Evolutionary conservation across 2,888 invertebrate genomes (phyloP).

Genomic region (Penaeus monodon): DNA sequence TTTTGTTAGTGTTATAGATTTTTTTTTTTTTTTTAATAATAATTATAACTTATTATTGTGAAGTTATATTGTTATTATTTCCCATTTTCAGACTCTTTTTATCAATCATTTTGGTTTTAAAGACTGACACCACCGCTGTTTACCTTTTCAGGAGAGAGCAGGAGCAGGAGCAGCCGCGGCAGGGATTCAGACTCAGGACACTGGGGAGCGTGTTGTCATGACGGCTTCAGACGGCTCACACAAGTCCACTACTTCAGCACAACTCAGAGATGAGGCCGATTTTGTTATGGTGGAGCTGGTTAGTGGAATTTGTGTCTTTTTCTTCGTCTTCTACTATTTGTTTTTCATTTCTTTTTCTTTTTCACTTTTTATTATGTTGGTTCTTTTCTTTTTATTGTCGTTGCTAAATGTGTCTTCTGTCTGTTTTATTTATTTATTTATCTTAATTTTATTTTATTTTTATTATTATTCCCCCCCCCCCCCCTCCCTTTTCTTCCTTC

Average conservation of each 20-base stretch:
- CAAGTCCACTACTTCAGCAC: constrained; percentile 51
- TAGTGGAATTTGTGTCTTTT: constrained; percentile 69
- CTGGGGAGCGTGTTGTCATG: constrained; percentile 36
- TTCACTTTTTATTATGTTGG: neutral
- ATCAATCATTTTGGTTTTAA: no score
- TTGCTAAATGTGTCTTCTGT: neutral
- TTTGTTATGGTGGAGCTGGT: constrained; percentile 82
- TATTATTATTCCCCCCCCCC: no score
- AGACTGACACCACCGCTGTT: no score
- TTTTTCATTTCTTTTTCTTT: neutral
- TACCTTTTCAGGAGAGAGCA: constrained; percentile 28
- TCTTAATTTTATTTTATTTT: no score
- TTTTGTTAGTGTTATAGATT: no score
- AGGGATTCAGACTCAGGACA: constrained; percentile 10
- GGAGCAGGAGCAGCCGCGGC: constrained; percentile 11
- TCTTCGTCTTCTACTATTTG: no score
- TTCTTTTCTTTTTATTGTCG: neutral
- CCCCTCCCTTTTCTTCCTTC: neutral
- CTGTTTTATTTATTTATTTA: no score
- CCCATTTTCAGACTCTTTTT: no score
- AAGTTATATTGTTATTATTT: no score
- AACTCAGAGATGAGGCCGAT: constrained; percentile 73
- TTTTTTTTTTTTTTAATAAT: no score
- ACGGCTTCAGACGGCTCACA: constrained; percentile 50
- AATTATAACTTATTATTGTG: no score